Evolutionary conservation across 2,113 vertebrate species (phyloP).

Genomic region (Gadus macrocephalus): DNA sequence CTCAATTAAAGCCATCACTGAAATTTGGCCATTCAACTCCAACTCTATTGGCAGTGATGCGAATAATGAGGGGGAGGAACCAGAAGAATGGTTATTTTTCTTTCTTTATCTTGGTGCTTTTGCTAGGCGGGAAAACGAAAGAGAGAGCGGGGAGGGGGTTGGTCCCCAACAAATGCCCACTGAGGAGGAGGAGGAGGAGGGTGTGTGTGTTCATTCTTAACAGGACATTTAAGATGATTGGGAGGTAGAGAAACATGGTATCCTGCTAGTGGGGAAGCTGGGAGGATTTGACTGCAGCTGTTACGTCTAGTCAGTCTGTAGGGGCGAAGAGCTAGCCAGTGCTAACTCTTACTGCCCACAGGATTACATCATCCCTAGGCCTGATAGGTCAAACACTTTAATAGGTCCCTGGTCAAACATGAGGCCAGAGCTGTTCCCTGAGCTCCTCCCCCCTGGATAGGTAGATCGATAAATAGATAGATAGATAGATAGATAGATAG

Average conservation of each 20-base stretch:
- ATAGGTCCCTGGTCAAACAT: constrained; percentile 23
- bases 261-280: background rate
- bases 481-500: too few species aligned
- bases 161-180: background rate
- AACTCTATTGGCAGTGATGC: background rate
- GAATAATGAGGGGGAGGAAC: background rate
- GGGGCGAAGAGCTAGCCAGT: constrained; percentile 9
- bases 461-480: too few species aligned
- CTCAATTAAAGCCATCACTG: background rate
- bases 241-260: background rate
- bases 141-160: constrained; percentile 30
- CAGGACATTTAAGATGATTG: background rate
- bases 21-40: background rate
- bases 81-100: constrained; percentile 26
- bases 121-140: constrained; percentile 63
- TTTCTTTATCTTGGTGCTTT: constrained; percentile 35
- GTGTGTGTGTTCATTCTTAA: background rate
- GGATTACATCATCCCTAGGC: constrained; percentile 46
- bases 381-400: constrained; percentile 25
- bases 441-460: constrained; percentile 19
- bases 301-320: constrained; percentile 5
- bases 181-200: constrained; percentile 28
- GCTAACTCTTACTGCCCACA: constrained; percentile 16
- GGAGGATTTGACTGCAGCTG: background rate
- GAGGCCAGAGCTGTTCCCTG: constrained; percentile 32